These are phyloP conservation scores for Orthonyx spaldingii DNA, from an alignment of 2,113 vertebrate species.

Conservation along the genomic window DNA sequence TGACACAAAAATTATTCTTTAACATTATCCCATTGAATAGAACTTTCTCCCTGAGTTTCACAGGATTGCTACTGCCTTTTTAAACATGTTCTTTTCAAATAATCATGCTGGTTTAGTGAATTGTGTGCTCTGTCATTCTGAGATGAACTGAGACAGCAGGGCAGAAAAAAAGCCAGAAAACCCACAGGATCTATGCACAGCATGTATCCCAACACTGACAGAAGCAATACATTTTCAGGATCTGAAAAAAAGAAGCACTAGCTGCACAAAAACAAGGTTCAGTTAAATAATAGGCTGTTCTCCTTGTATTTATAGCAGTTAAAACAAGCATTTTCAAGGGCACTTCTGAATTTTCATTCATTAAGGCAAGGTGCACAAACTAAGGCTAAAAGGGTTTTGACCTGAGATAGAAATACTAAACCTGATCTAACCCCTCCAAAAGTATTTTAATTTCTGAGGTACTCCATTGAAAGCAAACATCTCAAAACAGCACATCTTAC, in stretches of 20 bases:
- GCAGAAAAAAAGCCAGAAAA: background rate
- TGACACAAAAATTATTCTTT: background rate
- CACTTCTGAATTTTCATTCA: background rate
- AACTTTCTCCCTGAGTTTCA: background rate
- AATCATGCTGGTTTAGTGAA: background rate
- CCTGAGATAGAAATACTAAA: background rate
- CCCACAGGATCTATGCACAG: background rate
- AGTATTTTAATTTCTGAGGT: background rate
- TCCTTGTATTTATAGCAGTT: background rate
- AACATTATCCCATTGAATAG: background rate
- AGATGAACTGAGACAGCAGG: background rate
- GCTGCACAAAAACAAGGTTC: background rate
- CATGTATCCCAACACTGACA: background rate
- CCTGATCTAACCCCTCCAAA: rapidly evolving
- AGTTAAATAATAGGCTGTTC: background rate
- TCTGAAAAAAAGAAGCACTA: background rate
- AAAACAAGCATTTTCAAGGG: background rate
- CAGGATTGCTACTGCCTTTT: background rate
- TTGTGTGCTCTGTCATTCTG: background rate
- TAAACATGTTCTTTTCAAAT: background rate
- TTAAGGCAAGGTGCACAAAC: background rate
- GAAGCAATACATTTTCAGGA: background rate
- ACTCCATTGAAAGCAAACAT: background rate
- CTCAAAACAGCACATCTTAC: background rate
- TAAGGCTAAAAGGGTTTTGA: background rate